phyloP scores from a whole-genome alignment of 2,113 vertebrate genomes.

The Anolis carolinensis region DNA sequence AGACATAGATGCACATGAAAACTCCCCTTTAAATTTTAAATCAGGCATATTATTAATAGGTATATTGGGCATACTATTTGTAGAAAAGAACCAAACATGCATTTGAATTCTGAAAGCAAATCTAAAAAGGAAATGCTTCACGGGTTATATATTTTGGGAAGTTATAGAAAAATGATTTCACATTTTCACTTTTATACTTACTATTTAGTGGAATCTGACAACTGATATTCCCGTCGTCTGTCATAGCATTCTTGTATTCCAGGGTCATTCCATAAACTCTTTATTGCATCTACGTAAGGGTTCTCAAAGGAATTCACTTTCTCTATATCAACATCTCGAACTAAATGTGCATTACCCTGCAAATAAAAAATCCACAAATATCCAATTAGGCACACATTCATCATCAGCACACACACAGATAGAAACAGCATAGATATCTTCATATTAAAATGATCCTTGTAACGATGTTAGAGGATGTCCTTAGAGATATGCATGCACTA shows the following conservation, averaged over 20 bases:
- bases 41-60: neutral
- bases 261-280: slow-evolving; percentile 93
- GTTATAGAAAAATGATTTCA: neutral
- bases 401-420: neutral
- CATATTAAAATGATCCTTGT: neutral
- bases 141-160: neutral
- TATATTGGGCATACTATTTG: too few species aligned
- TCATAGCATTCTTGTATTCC: slow-evolving; percentile 94
- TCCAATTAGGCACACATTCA: neutral
- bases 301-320: slow-evolving; percentile 84
- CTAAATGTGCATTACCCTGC: slow-evolving; percentile 84
- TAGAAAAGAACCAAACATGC: neutral
- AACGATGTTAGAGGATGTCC: neutral
- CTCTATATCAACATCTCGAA: slow-evolving; percentile 86
- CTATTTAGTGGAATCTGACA: slow-evolving; percentile 97
- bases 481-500: neutral
- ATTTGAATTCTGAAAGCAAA: neutral
- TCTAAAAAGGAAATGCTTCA: neutral
- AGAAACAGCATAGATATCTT: neutral
- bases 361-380: neutral
- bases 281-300: slow-evolving; percentile 88
- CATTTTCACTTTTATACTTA: slow-evolving; percentile 73
- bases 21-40: neutral
- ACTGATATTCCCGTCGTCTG: slow-evolving; percentile 92
- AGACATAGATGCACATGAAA: neutral